Conservation (phyloP, 2,113 vertebrate genomes). For the Rhodinocichla rosea region DNA sequence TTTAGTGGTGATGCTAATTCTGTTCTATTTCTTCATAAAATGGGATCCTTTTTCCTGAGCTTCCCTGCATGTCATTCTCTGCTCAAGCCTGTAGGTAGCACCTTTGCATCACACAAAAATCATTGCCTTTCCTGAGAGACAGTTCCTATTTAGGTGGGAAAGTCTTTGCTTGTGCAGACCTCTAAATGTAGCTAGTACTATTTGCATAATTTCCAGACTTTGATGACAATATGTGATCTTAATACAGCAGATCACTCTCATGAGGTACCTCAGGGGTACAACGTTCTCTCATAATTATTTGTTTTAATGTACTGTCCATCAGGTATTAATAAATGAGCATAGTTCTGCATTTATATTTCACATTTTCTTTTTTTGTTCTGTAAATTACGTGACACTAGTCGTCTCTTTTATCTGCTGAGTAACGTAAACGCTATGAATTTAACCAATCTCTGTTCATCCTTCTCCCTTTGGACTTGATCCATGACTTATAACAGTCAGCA, state of each 20-base stretch:
- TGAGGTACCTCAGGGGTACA: neutral
- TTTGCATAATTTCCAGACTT: slow-evolving; percentile 79
- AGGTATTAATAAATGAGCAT: neutral
- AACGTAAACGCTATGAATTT: neutral
- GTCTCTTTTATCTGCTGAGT: neutral
- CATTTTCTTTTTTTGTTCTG: neutral
- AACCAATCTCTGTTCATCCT: neutral
- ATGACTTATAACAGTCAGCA: fast-evolving
- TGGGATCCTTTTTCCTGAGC: neutral
- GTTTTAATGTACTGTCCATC: neutral
- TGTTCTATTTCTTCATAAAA: neutral
- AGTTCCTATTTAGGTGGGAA: slow-evolving; percentile 27
- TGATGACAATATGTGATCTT: slow-evolving; percentile 65
- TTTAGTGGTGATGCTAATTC: neutral
- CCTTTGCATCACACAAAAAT: slow-evolving; percentile 63
- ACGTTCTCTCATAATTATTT: neutral
- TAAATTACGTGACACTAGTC: neutral
- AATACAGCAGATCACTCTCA: neutral
- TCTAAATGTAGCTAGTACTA: slow-evolving; percentile 43
- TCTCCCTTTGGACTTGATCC: neutral
- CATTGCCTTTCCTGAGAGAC: neutral
- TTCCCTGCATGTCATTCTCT: slow-evolving; percentile 36
- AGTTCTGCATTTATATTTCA: neutral
- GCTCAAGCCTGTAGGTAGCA: slow-evolving; percentile 71
- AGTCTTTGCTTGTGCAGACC: slow-evolving; percentile 46